Evolutionary conservation across 2,113 vertebrate species (phyloP).

Genomic region (Melanocharis versteri): DNA sequence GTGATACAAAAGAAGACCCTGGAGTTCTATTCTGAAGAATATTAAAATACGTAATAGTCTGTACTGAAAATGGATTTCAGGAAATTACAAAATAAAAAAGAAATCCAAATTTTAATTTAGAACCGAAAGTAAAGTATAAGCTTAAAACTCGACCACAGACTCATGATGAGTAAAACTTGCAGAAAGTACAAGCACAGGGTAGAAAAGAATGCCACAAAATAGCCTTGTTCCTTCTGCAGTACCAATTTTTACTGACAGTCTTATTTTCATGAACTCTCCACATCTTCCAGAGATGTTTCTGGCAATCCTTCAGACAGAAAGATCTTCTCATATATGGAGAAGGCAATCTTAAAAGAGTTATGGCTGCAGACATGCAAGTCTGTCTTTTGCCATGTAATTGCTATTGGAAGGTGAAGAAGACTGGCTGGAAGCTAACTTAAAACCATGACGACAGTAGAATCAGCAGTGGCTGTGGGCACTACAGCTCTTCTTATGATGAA

Average conservation of each 20-base stretch:
- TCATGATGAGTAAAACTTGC: background rate
- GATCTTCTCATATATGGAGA: background rate
- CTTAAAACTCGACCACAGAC: background rate
- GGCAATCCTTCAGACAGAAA: background rate
- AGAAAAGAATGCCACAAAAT: background rate
- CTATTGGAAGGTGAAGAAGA: background rate
- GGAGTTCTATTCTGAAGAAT: background rate
- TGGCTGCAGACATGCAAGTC: background rate
- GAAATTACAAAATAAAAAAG: constrained; percentile 15
- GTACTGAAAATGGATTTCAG: constrained; percentile 9
- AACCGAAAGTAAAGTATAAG: background rate
- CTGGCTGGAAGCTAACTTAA: background rate
- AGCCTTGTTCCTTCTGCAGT: background rate
- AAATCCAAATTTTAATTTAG: constrained; percentile 5
- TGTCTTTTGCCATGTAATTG: background rate
- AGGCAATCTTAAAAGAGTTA: background rate
- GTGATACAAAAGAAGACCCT: constrained; percentile 6
- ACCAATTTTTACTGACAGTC: background rate
- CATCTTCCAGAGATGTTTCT: background rate
- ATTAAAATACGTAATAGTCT: background rate
- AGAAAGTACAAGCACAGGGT: background rate
- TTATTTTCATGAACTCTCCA: background rate
- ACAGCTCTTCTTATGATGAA: background rate
- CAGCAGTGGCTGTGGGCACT: background rate
- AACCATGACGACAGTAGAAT: background rate